Percentiles rank a stretch among this genome's conserved stretches.
These are phyloP conservation scores for Petrolisthes cinctipes DNA, from an alignment of 2,888 invertebrate species.

Conservation along the genomic window DNA sequence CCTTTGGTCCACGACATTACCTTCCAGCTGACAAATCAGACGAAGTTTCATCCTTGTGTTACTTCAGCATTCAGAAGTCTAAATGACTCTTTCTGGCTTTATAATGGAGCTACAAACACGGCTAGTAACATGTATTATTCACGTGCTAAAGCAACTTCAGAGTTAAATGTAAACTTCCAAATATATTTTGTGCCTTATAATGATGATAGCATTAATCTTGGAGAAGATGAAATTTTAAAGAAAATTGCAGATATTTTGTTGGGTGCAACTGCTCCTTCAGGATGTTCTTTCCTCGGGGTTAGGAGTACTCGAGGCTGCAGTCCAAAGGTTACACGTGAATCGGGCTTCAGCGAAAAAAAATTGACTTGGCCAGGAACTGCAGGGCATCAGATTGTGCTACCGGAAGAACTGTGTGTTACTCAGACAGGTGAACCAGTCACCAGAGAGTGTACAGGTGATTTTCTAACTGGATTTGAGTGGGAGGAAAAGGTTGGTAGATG, in stretches of 20 bases:
- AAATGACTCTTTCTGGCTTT: too few species aligned
- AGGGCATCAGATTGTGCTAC: conserved; percentile 70
- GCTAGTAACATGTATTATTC: too few species aligned
- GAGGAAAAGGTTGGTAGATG: conserved; percentile 65
- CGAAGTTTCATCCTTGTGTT: not conserved
- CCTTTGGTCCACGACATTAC: conserved; percentile 47
- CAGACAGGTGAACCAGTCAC: conserved; percentile 73
- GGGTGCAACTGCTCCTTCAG: too few species aligned
- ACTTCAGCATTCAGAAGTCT: too few species aligned
- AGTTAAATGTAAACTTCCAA: too few species aligned
- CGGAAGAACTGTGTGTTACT: conserved; percentile 75
- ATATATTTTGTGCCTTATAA: too few species aligned
- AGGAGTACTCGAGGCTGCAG: conserved; percentile 27
- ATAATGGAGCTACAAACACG: too few species aligned
- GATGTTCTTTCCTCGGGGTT: not conserved
- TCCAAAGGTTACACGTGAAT: not conserved
- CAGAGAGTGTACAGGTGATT: conserved; percentile 75
- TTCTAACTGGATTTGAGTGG: conserved; percentile 76
- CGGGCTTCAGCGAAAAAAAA: not conserved
- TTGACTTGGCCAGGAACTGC: conserved; percentile 41
- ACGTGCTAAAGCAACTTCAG: too few species aligned
- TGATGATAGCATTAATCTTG: too few species aligned
- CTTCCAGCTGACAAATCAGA: not conserved
- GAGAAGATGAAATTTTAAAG: too few species aligned
- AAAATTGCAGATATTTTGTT: too few species aligned